phyloP scores from a whole-genome alignment of 2,888 invertebrate genomes.

The Noctua janthina region DNA sequence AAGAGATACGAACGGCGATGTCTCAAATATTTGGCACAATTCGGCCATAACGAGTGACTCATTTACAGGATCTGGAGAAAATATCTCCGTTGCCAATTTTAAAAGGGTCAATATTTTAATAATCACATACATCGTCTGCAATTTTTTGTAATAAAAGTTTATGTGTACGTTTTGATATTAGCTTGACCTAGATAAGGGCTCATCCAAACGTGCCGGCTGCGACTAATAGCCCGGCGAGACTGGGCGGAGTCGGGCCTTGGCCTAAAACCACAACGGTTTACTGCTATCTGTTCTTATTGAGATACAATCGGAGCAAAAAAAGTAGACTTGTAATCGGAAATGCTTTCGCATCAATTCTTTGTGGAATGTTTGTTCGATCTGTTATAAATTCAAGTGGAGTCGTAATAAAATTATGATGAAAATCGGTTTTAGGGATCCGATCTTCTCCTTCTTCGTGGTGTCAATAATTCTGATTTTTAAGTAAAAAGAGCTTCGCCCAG shows the following conservation, averaged over 20 bases:
- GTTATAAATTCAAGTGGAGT: no score
- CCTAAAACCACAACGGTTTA: constrained; percentile 69
- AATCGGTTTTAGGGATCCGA: background rate
- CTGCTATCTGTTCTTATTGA: constrained; percentile 47
- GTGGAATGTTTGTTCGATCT: background rate
- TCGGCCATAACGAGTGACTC: constrained; percentile 24
- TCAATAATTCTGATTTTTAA: background rate
- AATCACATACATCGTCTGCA: constrained; percentile 17
- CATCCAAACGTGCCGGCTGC: constrained; percentile 66
- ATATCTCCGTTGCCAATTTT: constrained; percentile 26
- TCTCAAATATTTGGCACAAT: constrained; percentile 37
- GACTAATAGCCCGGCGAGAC: constrained; percentile 75
- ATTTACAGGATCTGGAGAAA: constrained; percentile 16
- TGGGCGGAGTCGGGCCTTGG: constrained; percentile 79
- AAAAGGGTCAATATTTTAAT: constrained; percentile 33
- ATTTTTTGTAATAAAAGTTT: constrained; percentile 57
- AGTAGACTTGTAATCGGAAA: constrained; percentile 14
- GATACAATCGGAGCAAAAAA: constrained; percentile 52
- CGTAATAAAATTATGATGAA: no score
- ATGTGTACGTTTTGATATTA: constrained; percentile 48
- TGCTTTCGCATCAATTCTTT: constrained; percentile 21
- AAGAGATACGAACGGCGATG: background rate
- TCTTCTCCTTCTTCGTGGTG: background rate
- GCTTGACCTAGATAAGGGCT: constrained; percentile 76
- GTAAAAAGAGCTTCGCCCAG: no score